Conservation (phyloP, 2,888 invertebrate genomes). For the Caenorhabditis imperialis region DNA sequence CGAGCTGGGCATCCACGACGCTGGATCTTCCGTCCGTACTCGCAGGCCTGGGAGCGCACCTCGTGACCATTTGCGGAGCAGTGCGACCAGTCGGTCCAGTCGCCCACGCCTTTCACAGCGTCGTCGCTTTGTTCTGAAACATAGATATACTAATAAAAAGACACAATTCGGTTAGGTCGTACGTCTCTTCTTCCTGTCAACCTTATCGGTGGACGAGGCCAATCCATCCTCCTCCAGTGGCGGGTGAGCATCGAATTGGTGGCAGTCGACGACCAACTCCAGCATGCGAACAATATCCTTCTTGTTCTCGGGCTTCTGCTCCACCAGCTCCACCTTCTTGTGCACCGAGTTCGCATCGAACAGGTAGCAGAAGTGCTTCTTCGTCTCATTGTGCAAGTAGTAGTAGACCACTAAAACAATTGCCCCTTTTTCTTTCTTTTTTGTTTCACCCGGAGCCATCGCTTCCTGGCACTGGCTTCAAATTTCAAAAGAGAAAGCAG, state of each 20-base stretch:
- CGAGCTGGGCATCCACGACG: slow-evolving; percentile 74
- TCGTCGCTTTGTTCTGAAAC: slow-evolving; percentile 59
- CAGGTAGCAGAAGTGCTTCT: slow-evolving; percentile 68
- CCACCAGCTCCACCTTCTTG: slow-evolving; percentile 64
- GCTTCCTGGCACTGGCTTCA: slow-evolving; percentile 17
- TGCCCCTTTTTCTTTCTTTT: slow-evolving; percentile 6
- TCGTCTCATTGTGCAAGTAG: slow-evolving; percentile 68
- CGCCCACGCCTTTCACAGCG: slow-evolving; percentile 57
- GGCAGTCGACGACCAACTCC: slow-evolving; percentile 71
- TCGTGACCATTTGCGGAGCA: slow-evolving; percentile 61
- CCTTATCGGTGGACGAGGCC: slow-evolving; percentile 72
- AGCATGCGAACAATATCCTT: slow-evolving; percentile 71
- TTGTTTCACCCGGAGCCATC: slow-evolving; percentile 7
- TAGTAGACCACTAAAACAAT: slow-evolving; percentile 68
- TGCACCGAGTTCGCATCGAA: slow-evolving; percentile 65
- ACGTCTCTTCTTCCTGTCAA: slow-evolving; percentile 73
- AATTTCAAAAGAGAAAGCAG: slow-evolving; percentile 26
- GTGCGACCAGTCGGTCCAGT: slow-evolving; percentile 70
- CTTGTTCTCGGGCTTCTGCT: slow-evolving; percentile 69
- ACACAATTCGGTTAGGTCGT: slow-evolving; percentile 5
- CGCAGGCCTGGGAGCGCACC: slow-evolving; percentile 69
- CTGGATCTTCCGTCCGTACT: slow-evolving; percentile 72
- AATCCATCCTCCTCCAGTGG: slow-evolving; percentile 71
- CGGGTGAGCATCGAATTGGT: slow-evolving; percentile 72
- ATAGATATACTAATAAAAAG: neutral